phyloP scores from a whole-genome alignment of 2,113 vertebrate genomes.

The rat (Rattus norvegicus) region DNA sequence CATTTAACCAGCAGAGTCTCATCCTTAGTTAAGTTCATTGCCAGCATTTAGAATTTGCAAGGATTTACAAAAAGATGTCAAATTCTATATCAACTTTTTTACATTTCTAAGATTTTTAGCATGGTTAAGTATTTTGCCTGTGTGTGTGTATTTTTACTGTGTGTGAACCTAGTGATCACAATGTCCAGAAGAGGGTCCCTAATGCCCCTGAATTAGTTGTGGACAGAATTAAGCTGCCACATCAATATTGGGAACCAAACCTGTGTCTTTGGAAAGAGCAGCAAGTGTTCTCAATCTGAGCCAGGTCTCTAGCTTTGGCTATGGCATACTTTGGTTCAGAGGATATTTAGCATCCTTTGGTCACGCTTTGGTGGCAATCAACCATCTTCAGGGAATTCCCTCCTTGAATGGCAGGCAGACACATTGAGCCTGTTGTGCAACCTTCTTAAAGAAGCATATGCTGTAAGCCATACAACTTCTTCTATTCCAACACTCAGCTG shows the following conservation, averaged over 20 bases:
- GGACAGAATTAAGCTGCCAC: not conserved
- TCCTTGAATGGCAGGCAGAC: not conserved
- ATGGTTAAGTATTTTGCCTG: not conserved
- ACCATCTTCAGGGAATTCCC: not conserved
- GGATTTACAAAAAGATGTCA: not conserved
- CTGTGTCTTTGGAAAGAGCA: not conserved
- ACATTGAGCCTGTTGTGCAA: not conserved
- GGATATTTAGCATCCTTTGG: not conserved
- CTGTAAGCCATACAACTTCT: not conserved
- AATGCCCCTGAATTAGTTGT: not conserved
- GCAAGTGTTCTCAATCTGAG: not conserved
- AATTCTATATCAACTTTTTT: not conserved
- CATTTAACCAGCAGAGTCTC: not conserved
- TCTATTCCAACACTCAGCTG: not conserved
- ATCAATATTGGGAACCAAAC: not conserved
- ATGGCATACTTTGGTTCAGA: not conserved
- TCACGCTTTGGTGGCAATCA: not conserved
- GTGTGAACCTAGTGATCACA: not conserved
- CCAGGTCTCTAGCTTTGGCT: not conserved
- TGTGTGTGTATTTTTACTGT: accelerated
- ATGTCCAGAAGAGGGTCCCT: not conserved
- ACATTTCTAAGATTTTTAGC: not conserved
- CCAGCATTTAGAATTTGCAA: not conserved
- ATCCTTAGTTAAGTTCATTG: not conserved
- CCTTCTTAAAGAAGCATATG: not conserved